phyloP scores from a whole-genome alignment of 1,140 invertebrate genomes.

The Proctacanthus coquilletti region DNA sequence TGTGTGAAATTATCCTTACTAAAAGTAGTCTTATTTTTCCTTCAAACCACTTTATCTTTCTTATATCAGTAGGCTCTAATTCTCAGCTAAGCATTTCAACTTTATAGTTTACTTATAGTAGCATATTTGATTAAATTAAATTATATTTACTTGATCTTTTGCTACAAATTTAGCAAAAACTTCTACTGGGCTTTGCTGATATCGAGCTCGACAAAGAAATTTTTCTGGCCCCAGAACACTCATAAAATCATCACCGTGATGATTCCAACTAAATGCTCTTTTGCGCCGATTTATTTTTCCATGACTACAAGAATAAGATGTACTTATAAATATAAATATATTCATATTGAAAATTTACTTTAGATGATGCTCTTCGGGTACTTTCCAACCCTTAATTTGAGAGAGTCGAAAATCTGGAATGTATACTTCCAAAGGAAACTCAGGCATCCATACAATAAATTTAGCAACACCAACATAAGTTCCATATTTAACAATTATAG shows the following conservation, averaged over 20 bases:
- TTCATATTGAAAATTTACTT: neutral
- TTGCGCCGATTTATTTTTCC: slow-evolving; percentile 36
- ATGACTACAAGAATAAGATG: slow-evolving; percentile 7
- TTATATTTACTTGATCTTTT: slow-evolving; percentile 47
- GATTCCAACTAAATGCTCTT: slow-evolving; percentile 35
- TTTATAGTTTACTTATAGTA: too few relatives aligned
- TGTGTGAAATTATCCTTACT: too few relatives aligned
- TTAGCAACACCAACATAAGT: slow-evolving; percentile 73
- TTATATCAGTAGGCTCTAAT: too few relatives aligned
- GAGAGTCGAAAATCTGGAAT: slow-evolving; percentile 78
- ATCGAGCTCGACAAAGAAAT: slow-evolving; percentile 58
- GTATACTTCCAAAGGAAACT: slow-evolving; percentile 78
- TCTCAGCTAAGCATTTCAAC: too few relatives aligned
- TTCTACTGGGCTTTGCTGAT: slow-evolving; percentile 82
- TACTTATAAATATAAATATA: neutral
- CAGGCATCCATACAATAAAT: slow-evolving; percentile 94
- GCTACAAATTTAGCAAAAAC: slow-evolving; percentile 81
- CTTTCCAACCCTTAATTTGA: slow-evolving; percentile 78
- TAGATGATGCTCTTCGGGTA: slow-evolving; percentile 53
- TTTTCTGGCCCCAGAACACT: slow-evolving; percentile 41
- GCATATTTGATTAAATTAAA: too few relatives aligned
- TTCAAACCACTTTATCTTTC: too few relatives aligned
- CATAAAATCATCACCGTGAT: slow-evolving; percentile 31
- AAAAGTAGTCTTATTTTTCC: too few relatives aligned
- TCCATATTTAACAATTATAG: slow-evolving; percentile 85